Evolutionary conservation across 2,888 invertebrate genomes (phyloP).

Genomic region (Notocelia uddmanniana): DNA sequence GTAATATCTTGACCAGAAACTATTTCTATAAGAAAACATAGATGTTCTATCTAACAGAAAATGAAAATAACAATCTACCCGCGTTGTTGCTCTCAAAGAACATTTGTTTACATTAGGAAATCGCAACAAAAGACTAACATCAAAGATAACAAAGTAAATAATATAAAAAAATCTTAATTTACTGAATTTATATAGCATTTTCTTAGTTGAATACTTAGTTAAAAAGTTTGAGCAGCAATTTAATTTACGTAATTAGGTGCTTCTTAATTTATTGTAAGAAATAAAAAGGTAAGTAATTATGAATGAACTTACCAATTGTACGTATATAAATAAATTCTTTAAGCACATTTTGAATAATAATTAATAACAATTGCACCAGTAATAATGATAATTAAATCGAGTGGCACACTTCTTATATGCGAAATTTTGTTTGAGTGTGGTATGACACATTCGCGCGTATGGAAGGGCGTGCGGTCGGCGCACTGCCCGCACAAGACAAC

Average conservation of each 20-base stretch:
- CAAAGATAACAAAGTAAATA: background rate
- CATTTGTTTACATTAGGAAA: slow-evolving; percentile 32
- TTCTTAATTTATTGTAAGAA: background rate
- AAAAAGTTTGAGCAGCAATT: background rate
- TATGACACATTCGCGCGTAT: slow-evolving; percentile 81
- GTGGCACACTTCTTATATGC: slow-evolving; percentile 73
- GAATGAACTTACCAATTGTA: slow-evolving; percentile 73
- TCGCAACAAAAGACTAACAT: background rate
- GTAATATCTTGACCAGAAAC: background rate
- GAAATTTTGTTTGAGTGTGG: slow-evolving; percentile 73
- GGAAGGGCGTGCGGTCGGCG: slow-evolving; percentile 83
- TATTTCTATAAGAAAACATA: too few species aligned
- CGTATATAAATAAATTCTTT: slow-evolving; percentile 66
- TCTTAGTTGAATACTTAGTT: background rate
- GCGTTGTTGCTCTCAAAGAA: background rate
- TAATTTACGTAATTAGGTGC: background rate
- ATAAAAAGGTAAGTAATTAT: background rate
- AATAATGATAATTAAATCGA: slow-evolving; percentile 57
- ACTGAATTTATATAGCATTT: background rate
- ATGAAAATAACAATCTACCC: slow-evolving; percentile 7
- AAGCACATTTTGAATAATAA: slow-evolving; percentile 72
- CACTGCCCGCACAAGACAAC: slow-evolving; percentile 83
- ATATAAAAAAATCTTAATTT: background rate
- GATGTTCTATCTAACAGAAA: too few species aligned
- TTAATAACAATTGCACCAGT: slow-evolving; percentile 61